Percentiles rank a stretch among this genome's conserved stretches.
Conservation (phyloP, 2,797 vertebrate species). For the Cichlasoma orientale region DNA sequence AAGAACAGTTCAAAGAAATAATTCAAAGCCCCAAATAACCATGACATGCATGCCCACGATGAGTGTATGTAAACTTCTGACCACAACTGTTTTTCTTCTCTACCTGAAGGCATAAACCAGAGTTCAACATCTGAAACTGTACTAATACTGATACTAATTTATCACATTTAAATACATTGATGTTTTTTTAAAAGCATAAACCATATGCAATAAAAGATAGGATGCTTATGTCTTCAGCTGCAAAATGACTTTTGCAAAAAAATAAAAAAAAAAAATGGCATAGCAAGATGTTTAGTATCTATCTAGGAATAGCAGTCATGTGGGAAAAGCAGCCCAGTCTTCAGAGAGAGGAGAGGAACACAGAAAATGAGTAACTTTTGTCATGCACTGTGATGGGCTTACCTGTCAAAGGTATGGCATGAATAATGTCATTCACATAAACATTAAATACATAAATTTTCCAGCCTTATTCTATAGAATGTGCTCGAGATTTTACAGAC, state of each 20-base stretch:
- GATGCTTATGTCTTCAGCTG: neutral
- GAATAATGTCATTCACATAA: neutral
- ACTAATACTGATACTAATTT: neutral
- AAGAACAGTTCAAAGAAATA: too few relatives aligned
- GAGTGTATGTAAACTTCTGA: too few relatives aligned
- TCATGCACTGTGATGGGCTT: neutral
- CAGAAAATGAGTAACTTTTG: neutral
- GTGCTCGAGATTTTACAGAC: neutral
- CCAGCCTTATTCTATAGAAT: neutral
- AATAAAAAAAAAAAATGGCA: neutral
- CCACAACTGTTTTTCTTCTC: too few relatives aligned
- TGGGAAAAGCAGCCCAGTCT: neutral
- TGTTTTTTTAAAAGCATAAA: neutral
- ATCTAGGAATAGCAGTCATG: neutral
- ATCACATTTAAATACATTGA: neutral
- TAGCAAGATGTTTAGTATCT: neutral
- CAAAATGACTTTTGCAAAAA: neutral
- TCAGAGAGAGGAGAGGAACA: neutral
- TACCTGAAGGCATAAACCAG: neutral
- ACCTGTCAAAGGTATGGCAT: neutral
- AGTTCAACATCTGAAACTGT: neutral
- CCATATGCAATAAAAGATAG: neutral
- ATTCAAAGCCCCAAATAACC: too few relatives aligned
- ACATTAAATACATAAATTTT: neutral
- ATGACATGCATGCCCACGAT: too few relatives aligned